Conservation (phyloP, 2,888 invertebrate species). For the Rhopalosiphum nymphaeae region DNA sequence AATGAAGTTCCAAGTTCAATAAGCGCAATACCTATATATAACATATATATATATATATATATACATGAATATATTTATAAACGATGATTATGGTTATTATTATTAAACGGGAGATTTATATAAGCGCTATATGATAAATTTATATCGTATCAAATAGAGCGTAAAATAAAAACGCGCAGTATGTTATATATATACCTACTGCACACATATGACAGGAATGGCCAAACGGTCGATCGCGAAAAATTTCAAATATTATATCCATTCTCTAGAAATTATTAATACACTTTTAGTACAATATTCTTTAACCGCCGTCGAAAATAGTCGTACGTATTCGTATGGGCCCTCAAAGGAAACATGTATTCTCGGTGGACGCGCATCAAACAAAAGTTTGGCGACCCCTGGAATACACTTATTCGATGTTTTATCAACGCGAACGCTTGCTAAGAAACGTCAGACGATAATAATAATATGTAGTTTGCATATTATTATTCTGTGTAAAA, state of each 20-base stretch:
- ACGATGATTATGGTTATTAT: background rate
- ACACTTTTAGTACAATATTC: background rate
- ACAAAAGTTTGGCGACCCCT: background rate
- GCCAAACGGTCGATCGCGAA: background rate
- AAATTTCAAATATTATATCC: background rate
- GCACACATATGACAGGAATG: background rate
- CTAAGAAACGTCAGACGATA: background rate
- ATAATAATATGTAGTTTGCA: background rate
- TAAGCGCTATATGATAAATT: background rate
- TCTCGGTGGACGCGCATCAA: background rate
- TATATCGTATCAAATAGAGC: background rate
- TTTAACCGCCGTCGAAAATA: background rate
- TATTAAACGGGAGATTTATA: background rate
- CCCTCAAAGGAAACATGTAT: background rate
- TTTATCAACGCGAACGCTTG: background rate
- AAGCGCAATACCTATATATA: background rate
- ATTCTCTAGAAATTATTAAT: background rate
- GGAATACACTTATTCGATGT: background rate
- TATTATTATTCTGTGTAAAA: background rate
- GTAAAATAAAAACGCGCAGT: background rate
- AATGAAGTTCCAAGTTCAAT: conserved; percentile 12
- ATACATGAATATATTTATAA: no score
- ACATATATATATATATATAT: background rate
- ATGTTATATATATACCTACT: background rate
- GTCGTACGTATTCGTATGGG: background rate